Evolutionary conservation across 2,888 invertebrate genomes (phyloP).

Genomic region (Xestobium rufovillosum): DNA sequence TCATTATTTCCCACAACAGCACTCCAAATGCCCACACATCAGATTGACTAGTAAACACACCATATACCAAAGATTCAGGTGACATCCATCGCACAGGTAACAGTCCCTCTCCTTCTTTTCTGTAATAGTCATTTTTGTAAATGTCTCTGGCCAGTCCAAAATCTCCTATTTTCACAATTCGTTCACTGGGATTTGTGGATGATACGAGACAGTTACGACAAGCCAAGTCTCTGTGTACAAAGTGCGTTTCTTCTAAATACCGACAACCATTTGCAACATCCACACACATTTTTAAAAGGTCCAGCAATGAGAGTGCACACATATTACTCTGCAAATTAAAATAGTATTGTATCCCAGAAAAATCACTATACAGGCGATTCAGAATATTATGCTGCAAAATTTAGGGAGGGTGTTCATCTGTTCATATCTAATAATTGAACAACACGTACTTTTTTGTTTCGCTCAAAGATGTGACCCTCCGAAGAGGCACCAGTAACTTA

Average conservation of each 20-base stretch:
- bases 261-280: slow-evolving; percentile 94
- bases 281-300: slow-evolving; percentile 86
- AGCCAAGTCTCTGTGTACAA: slow-evolving; percentile 94
- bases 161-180: slow-evolving; percentile 94
- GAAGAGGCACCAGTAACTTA: too few species aligned
- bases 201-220: slow-evolving; percentile 94
- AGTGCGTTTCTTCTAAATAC: slow-evolving; percentile 94
- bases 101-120: slow-evolving; percentile 86
- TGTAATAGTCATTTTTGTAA: slow-evolving; percentile 95
- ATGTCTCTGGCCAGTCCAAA: slow-evolving; percentile 95
- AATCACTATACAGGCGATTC: not conserved
- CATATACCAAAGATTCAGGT: slow-evolving; percentile 92
- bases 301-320: slow-evolving; percentile 66
- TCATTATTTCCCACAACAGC: slow-evolving; percentile 94
- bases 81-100: slow-evolving; percentile 98
- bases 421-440: too few species aligned
- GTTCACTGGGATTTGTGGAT: slow-evolving; percentile 53
- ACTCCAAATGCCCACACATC: slow-evolving; percentile 97
- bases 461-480: too few species aligned
- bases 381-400: not conserved
- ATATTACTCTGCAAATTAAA: slow-evolving; percentile 48
- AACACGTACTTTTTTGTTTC: too few species aligned
- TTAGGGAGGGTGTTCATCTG: too few species aligned
- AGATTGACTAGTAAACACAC: slow-evolving; percentile 92
- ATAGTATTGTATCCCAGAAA: slow-evolving; percentile 7